Evolutionary conservation across 1,140 invertebrate species (phyloP).

Genomic region (Aplysia californica): DNA sequence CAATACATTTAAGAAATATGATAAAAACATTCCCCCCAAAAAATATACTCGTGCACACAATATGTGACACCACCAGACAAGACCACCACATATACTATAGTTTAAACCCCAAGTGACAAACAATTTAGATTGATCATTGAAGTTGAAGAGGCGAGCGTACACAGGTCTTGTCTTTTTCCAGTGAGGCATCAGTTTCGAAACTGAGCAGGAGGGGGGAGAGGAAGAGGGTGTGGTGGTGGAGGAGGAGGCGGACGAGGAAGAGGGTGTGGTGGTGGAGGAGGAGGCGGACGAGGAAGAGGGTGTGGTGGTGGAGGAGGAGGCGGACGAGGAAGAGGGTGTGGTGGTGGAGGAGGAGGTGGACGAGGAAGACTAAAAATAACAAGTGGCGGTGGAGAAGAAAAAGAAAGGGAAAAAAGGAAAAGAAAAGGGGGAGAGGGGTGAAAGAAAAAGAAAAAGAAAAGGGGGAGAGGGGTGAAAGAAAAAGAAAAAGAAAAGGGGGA

Average conservation of each 20-base stretch:
- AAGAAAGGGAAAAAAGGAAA: background rate
- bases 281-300: background rate
- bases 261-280: background rate
- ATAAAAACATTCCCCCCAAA: no score
- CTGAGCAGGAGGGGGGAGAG: background rate
- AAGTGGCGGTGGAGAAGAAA: background rate
- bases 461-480: background rate
- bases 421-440: background rate
- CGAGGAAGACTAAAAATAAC: background rate
- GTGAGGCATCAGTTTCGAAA: no score
- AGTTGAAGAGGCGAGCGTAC: no score
- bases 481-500: background rate
- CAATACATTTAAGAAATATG: no score
- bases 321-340: background rate
- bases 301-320: background rate
- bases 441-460: background rate
- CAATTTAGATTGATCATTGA: no score
- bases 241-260: background rate
- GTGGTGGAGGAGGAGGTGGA: background rate
- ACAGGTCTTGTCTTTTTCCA: no score
- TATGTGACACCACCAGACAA: no score
- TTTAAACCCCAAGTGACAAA: no score
- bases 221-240: background rate
- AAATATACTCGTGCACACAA: no score
- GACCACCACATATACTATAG: no score